Evolutionary conservation across 2,888 invertebrate genomes (phyloP).

Genomic region (Acrocera orbiculus): DNA sequence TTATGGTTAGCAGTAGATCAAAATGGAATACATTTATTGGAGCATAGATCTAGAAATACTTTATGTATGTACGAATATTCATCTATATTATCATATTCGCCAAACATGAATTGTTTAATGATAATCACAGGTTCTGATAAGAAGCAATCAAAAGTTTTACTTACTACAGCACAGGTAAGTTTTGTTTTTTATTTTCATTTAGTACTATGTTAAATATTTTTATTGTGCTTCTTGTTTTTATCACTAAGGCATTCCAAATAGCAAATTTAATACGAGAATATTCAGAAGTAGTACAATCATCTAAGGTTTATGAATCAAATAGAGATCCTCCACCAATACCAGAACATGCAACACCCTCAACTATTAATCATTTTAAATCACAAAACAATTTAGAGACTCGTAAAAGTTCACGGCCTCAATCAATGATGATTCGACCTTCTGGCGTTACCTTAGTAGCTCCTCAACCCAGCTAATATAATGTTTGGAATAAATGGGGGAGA

Average conservation of each 20-base stretch:
- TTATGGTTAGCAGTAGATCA: slow-evolving; percentile 89
- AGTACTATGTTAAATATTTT: background rate
- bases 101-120: slow-evolving; percentile 81
- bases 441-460: slow-evolving; percentile 16
- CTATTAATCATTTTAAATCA: slow-evolving; percentile 1
- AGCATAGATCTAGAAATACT: slow-evolving; percentile 72
- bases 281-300: slow-evolving; percentile 43
- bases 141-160: slow-evolving; percentile 85
- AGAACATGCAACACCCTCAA: slow-evolving; percentile 12
- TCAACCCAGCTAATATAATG: slow-evolving; percentile 18
- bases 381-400: slow-evolving; percentile 11
- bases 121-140: slow-evolving; percentile 79
- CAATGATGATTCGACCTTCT: slow-evolving; percentile 16
- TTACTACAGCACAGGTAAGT: slow-evolving; percentile 73
- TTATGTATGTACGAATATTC: slow-evolving; percentile 83
- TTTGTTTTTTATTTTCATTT: background rate
- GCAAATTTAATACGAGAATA: slow-evolving; percentile 57
- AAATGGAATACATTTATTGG: slow-evolving; percentile 73
- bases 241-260: slow-evolving; percentile 13
- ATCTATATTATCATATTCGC: slow-evolving; percentile 78
- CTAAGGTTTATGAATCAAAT: slow-evolving; percentile 12
- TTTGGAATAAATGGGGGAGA: slow-evolving; percentile 15
- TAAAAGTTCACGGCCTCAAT: slow-evolving; percentile 15
- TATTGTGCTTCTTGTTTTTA: background rate
- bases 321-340: slow-evolving; percentile 16